These are phyloP conservation scores for Neotoxoptera formosana DNA, from an alignment of 1,140 invertebrate species.

Conservation along the genomic window DNA sequence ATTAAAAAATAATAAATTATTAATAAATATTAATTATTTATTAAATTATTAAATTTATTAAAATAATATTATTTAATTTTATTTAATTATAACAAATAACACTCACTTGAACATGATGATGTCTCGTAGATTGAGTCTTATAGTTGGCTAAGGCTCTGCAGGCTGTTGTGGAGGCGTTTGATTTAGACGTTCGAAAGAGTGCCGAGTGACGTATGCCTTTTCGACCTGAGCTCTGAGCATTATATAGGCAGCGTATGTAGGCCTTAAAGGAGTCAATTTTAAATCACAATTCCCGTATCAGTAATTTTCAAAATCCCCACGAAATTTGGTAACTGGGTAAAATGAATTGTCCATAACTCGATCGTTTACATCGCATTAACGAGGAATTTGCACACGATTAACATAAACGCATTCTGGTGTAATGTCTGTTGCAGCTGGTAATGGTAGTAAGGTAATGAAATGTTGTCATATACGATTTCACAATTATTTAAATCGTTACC, in stretches of 20 bases:
- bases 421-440: not conserved
- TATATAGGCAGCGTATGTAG: not conserved
- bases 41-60: too few relatives aligned
- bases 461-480: not conserved
- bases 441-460: not conserved
- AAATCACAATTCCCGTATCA: not conserved
- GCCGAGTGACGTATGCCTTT: not conserved
- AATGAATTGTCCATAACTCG: not conserved
- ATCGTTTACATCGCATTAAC: conserved; percentile 10
- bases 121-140: not conserved
- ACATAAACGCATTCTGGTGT: not conserved
- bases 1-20: too few relatives aligned
- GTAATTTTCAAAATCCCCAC: not conserved
- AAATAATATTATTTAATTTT: too few relatives aligned
- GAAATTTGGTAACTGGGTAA: not conserved
- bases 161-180: not conserved
- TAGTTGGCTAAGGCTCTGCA: not conserved
- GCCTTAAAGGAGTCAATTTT: not conserved
- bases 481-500: not conserved
- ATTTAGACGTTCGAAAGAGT: not conserved
- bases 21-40: too few relatives aligned
- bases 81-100: not conserved
- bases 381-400: not conserved
- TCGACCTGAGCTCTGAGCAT: not conserved
- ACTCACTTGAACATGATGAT: not conserved